Evolutionary conservation across 64 coral and sea anemone species (phyloP).

Genomic region (Stylophora pistillata): DNA sequence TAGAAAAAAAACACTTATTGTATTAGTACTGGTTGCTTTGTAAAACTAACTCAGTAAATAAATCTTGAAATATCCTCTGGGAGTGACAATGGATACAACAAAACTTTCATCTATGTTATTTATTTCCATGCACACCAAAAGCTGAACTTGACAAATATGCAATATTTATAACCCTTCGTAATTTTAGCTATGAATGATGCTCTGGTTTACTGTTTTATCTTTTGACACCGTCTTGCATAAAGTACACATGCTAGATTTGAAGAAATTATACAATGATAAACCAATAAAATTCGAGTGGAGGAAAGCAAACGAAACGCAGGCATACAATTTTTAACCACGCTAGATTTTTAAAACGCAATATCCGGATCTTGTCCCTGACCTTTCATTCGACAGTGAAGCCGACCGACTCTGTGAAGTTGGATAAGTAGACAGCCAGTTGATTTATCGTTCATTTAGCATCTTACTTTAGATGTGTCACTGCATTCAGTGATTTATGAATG

Average conservation of each 20-base stretch:
- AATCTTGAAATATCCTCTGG: neutral
- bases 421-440: conserved; percentile 32
- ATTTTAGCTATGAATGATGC: neutral
- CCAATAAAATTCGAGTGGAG: neutral
- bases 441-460: conserved; percentile 39
- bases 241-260: neutral
- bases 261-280: neutral
- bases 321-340: conserved; percentile 2
- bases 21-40: neutral
- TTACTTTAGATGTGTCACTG: conserved; percentile 11
- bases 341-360: conserved; percentile 6
- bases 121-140: neutral
- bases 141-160: neutral
- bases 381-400: neutral
- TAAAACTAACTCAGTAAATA: neutral
- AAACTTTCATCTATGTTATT: neutral
- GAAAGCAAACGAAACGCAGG: neutral
- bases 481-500: conserved; percentile 34
- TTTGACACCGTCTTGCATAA: neutral
- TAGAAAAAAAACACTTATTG: too few relatives aligned
- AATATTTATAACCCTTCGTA: conserved; percentile 27
- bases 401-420: neutral
- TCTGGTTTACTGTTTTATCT: neutral
- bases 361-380: conserved; percentile 20
- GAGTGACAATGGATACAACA: neutral